Conservation (phyloP, 2,113 vertebrate species). For the Suricata suricatta region DNA sequence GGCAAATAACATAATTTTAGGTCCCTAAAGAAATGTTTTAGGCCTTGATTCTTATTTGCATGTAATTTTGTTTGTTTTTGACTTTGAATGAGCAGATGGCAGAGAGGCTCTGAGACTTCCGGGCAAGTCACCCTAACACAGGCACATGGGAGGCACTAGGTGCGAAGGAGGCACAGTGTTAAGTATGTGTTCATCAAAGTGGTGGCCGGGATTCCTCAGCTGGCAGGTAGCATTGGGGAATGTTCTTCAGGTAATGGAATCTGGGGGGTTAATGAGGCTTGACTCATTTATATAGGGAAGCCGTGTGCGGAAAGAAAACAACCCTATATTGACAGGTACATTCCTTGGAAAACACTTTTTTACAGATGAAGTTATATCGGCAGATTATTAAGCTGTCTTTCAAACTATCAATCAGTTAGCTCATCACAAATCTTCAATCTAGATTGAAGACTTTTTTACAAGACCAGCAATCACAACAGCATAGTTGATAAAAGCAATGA, state of each 20-base stretch:
- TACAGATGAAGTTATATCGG: neutral
- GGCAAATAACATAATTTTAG: neutral
- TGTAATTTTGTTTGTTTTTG: constrained; percentile 47
- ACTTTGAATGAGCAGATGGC: constrained; percentile 30
- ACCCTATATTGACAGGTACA: neutral
- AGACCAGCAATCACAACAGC: neutral
- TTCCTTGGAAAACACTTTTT: neutral
- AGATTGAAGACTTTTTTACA: neutral
- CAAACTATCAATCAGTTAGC: neutral
- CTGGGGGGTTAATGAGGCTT: neutral
- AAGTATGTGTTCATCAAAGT: neutral
- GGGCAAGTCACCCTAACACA: neutral
- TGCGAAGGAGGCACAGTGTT: accelerated
- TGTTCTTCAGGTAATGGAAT: neutral
- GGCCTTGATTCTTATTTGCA: neutral
- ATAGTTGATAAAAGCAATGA: neutral
- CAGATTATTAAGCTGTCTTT: neutral
- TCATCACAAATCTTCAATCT: neutral
- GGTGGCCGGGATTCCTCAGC: neutral
- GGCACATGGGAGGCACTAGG: neutral
- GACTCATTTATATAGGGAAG: constrained; percentile 26
- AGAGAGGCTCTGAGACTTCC: neutral
- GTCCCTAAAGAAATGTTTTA: constrained; percentile 2
- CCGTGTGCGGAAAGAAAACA: neutral
- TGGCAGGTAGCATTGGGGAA: neutral